These are phyloP conservation scores for Odobenus rosmarus DNA, from an alignment of 2,113 vertebrate species.

Conservation along the genomic window DNA sequence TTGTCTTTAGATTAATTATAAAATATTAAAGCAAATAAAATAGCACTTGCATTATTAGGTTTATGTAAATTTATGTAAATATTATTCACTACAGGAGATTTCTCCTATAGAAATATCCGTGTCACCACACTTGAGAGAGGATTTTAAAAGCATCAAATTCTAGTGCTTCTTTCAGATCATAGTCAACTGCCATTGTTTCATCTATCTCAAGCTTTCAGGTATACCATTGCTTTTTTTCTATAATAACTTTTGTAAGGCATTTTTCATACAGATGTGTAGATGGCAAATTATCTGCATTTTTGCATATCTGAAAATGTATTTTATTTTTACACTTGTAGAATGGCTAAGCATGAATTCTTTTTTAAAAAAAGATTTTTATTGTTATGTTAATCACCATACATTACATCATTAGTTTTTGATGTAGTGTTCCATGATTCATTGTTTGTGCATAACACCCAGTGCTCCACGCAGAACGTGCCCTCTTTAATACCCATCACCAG, in stretches of 20 bases:
- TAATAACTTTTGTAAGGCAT: conserved; percentile 55
- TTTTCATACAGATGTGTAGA: conserved; percentile 53
- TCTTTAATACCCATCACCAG: too few relatives aligned
- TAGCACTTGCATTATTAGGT: not conserved
- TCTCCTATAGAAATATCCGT: not conserved
- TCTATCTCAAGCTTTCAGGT: conserved; percentile 34
- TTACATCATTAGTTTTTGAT: too few relatives aligned
- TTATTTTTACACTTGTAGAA: conserved; percentile 61
- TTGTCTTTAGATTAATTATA: conserved; percentile 49
- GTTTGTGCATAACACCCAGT: too few relatives aligned
- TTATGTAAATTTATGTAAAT: conserved; percentile 60
- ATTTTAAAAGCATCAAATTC: conserved; percentile 50
- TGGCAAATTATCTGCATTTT: conserved; percentile 64
- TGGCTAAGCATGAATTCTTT: conserved; percentile 62
- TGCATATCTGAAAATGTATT: conserved; percentile 62
- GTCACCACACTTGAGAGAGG: conserved; percentile 14
- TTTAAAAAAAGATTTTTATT: too few relatives aligned
- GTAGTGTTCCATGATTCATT: too few relatives aligned
- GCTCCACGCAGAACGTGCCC: too few relatives aligned
- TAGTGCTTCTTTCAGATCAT: not conserved
- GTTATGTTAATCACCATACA: too few relatives aligned
- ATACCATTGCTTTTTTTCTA: conserved; percentile 36
- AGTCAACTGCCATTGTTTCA: conserved; percentile 46
- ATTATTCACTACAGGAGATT: not conserved
- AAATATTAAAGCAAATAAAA: conserved; percentile 57